Percentiles rank a stretch among this genome's conserved stretches.
These are phyloP conservation scores for Leptonema lineaticorne DNA, from an alignment of 1,140 invertebrate species.

Conservation along the genomic window DNA sequence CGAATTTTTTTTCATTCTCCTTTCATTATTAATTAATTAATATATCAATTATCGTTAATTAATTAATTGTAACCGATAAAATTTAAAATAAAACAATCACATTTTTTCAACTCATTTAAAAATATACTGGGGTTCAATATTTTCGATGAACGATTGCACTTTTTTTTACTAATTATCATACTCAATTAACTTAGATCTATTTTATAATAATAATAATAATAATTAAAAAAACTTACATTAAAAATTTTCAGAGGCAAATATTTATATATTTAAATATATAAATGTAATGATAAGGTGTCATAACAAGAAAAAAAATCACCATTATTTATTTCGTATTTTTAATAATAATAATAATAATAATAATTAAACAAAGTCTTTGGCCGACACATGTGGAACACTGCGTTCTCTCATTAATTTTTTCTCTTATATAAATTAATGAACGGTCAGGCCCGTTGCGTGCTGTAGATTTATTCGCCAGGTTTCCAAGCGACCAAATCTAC, in stretches of 20 bases:
- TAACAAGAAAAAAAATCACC: conserved; percentile 37
- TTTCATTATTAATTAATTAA: too few relatives aligned
- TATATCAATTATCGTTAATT: too few relatives aligned
- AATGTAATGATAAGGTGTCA: conserved; percentile 24
- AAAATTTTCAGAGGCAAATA: conserved; percentile 39
- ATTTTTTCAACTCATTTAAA: conserved; percentile 34
- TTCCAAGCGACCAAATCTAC: too few relatives aligned
- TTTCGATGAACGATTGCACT: conserved; percentile 43
- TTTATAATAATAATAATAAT: too few relatives aligned
- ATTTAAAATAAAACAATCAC: conserved; percentile 41
- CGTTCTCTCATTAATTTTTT: conserved; percentile 22
- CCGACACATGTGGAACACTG: conserved; percentile 40
- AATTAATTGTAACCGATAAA: conserved; percentile 36
- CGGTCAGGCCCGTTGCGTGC: background rate
- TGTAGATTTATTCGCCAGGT: background rate
- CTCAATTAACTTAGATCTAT: too few relatives aligned
- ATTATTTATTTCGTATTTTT: conserved; percentile 27
- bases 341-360: too few relatives aligned
- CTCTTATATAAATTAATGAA: conserved; percentile 1
- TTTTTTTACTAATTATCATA: conserved; percentile 37
- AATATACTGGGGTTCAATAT: conserved; percentile 39
- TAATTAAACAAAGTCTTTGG: conserved; percentile 41
- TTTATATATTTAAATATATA: conserved; percentile 20
- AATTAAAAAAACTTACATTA: conserved; percentile 29
- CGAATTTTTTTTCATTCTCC: too few relatives aligned